Base-by-base conservation (phyloP, 2,797 vertebrate species). In the Busarellus nigricollis region DNA sequence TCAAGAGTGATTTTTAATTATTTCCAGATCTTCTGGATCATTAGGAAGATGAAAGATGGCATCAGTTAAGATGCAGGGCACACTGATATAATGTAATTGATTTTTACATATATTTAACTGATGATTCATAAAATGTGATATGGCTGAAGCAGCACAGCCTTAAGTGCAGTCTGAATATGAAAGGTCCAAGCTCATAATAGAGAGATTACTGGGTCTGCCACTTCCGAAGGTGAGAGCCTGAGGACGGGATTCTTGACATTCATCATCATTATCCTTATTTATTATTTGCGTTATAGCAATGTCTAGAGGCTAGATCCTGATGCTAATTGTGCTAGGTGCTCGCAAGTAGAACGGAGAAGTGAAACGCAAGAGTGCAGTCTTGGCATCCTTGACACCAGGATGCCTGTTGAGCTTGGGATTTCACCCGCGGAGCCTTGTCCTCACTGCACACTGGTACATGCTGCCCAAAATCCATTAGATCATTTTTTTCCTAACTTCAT, bases 1-100 rank as follows among this genome's bases (percentile, higher is more conserved):
- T 98, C 96, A 31, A 87, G 86, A 98, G 92, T 16, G 88, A 96
- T 96, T 98, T 98, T 97, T 97, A 98, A 98, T 98, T 98, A 98
- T 98, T 98, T 98, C 97, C 94, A 97, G 92, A 97, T 98, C 97
- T 97, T 97, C 93, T 97, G 96, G 96, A 96, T 98, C 97, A 97
- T 97, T 98, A 97, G 88, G 84, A 87, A 98, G 96, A 98, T 96
- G 96, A 97, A 90, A 65, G 91, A 97, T 96, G 91, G 79, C 94
- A 96, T 73, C 73, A 80, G 95, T 97, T 97, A 89, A 95, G 96
- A 97, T 87, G 95, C 95, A 92, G 97, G 95, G 96, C 91, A 90
- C 78, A 70, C 70, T 81, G 96, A 94, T 96, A 83, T 89, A 96
- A 93, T 82, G 91, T 92, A 94, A 98, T 98, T 97, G 97, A 98